Evolutionary conservation across 1,140 invertebrate genomes (phyloP), one percentile per base, ranked within the genome.

Genomic region (Hycleus cichorii): DNA sequence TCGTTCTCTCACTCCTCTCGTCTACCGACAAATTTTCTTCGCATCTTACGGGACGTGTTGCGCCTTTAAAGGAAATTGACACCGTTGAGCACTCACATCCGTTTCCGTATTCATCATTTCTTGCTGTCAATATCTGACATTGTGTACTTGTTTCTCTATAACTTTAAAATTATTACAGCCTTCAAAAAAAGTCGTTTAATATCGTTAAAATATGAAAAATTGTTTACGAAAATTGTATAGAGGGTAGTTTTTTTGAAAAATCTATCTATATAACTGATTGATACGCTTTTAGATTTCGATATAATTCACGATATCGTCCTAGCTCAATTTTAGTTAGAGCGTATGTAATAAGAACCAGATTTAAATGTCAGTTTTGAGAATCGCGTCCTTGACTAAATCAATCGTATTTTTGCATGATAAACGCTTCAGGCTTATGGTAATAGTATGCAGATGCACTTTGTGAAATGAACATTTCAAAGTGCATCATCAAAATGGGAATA

Each of bases 401-500:
- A 59, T 58, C 47, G 58, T 27, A 50, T 54, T 62, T 62, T 62
- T 52, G 55, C 56, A 58, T 62, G 56, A 49, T 62, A 62, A 62
- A 62, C 50, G 57, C 51, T 18, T 49, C 48, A 32, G 47, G 45
- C 45, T 50, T 60, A 60, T 63, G 52, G 52, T 57, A 60, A 60
- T 59, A 40, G 54, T 52, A 63, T 63, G 61, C 53, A 63, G 61
- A 63, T 63, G 61, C 61, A 63, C 58, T 60, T 47, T 40, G 49
- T 51, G 57, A 63, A 63, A 63, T 63, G 61, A 63, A 49, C 61
- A 49, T 57, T 54, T 63, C 58, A 58, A 54, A 54, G 55, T 58
- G 55, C 48, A 47, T 56, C 54, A 56, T 32, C 32, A 32, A 32
- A 32, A 32, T 32, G 32, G 7, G 32, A 32, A 32, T 32, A 32